Percentiles rank a stretch among this genome's conserved stretches.
Evolutionary conservation across 2,113 vertebrate genomes (phyloP).

Genomic region (Pomatorhinus ruficollis): DNA sequence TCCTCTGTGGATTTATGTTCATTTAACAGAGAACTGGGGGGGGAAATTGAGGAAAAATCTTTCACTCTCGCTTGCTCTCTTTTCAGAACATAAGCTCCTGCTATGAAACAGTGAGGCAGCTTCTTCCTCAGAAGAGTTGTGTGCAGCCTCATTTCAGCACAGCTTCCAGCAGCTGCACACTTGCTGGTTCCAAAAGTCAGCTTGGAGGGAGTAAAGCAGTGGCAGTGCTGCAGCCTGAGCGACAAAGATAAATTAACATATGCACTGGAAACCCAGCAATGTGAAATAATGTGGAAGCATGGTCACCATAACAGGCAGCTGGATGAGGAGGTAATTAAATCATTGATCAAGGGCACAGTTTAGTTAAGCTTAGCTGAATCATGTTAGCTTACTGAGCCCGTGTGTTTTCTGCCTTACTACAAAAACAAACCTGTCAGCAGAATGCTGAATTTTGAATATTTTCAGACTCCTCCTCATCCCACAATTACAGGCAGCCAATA

Average conservation of each 20-base stretch:
- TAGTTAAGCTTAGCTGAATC: neutral
- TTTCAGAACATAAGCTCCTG: neutral
- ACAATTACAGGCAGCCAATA: neutral
- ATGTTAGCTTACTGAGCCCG: neutral
- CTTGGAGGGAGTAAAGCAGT: neutral
- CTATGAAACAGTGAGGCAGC: neutral
- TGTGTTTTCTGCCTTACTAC: neutral
- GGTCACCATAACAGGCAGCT: neutral
- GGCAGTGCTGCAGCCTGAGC: neutral
- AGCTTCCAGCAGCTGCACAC: neutral
- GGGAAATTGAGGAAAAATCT: neutral
- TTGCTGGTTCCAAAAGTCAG: neutral
- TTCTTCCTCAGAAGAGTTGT: neutral
- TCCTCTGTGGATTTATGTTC: slow-evolving; percentile 9
- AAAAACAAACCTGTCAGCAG: neutral
- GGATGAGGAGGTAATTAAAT: neutral
- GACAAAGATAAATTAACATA: neutral
- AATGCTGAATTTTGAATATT: neutral
- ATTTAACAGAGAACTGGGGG: neutral
- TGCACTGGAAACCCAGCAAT: neutral
- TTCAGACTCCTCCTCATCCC: neutral
- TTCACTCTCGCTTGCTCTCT: neutral
- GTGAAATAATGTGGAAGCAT: neutral
- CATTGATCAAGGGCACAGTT: neutral
- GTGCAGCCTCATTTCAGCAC: neutral